Evolutionary conservation across 2,113 vertebrate genomes (phyloP), one percentile per base, ranked within the genome.

Genomic region (Corythornis vintsioides): DNA sequence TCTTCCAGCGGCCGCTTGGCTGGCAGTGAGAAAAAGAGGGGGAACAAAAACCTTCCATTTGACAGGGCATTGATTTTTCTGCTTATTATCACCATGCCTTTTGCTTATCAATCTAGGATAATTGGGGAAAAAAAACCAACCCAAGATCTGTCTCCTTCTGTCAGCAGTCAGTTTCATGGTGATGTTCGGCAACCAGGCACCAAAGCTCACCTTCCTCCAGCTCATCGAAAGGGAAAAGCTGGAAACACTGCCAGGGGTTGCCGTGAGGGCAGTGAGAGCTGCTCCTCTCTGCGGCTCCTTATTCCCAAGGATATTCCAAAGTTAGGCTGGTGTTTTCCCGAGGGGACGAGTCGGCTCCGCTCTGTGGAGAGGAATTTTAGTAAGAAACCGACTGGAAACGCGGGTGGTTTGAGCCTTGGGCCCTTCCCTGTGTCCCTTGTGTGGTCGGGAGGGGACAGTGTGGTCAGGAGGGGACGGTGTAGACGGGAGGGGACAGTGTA

Each of bases 341-440:
- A 53, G 70, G 20, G 24, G 38, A 4, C 40, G 13, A 29, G 15
- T 24, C 13, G 45, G 43, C 52, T 50, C 10, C 0, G 0, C 2
- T 11, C 45, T 24, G 8, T 2, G 43, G 24, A 38, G 80, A 7
- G 22, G 75, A 52, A 53, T 40, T 60, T 35, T 28, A 3, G 2
- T 15, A 8, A 52, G 63, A 60, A 43, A 43, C 9, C 2, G 7
- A 16, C 7, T 47, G 3, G 16, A 33, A 35, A 18, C 33, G 1
- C 6, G 8, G 48, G 40, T 47, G 22, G 13, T 25, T 19, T 28
- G 43, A 89, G 57, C 70, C 19, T 31, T 19, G 45, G 20, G 43
- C 61, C 0, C 1, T 48, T 55, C 47, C 43, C 47, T 56, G 7
- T 40, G 15, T 15, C 19, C 45, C n/a, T 16, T 38, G 38, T 10